phyloP scores from a whole-genome alignment of 2,797 vertebrate genomes.

The Falco berigora region DNA sequence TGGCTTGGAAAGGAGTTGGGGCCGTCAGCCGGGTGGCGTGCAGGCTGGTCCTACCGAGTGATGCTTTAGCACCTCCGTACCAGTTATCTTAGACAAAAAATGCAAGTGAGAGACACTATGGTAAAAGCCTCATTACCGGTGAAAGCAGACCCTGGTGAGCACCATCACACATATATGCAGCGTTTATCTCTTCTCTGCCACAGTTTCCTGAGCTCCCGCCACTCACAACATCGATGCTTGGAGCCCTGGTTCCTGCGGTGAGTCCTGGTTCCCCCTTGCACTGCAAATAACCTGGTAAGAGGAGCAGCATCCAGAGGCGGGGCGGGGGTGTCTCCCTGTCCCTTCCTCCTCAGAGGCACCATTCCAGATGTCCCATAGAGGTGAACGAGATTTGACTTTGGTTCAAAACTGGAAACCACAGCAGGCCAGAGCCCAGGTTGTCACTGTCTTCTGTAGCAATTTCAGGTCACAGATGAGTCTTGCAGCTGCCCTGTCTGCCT shows the following conservation, averaged over 20 bases:
- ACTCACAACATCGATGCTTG: conserved; percentile 53
- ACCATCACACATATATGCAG: fast-evolving
- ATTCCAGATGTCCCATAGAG: neutral
- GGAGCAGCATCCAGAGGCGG: fast-evolving
- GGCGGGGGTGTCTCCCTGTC: neutral
- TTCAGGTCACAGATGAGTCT: neutral
- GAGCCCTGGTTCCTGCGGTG: conserved; percentile 67
- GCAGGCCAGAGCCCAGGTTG: neutral
- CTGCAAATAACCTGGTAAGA: neutral
- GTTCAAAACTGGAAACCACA: fast-evolving
- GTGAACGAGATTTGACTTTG: neutral
- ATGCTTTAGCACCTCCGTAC: neutral
- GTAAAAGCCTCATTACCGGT: neutral
- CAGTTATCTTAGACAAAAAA: fast-evolving
- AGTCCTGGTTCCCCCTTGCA: neutral
- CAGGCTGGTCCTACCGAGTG: neutral
- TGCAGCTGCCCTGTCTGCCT: too few species aligned
- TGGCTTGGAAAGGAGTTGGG: fast-evolving
- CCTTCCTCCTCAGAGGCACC: neutral
- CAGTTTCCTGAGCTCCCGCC: conserved; percentile 71
- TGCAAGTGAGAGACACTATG: fast-evolving
- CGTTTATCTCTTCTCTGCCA: neutral
- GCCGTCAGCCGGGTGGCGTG: too few species aligned
- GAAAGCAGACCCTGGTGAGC: neutral
- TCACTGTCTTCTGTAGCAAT: neutral